phyloP scores from a whole-genome alignment of 92 coral and sea anemone genomes.

The Palythoa grandiflora region DNA sequence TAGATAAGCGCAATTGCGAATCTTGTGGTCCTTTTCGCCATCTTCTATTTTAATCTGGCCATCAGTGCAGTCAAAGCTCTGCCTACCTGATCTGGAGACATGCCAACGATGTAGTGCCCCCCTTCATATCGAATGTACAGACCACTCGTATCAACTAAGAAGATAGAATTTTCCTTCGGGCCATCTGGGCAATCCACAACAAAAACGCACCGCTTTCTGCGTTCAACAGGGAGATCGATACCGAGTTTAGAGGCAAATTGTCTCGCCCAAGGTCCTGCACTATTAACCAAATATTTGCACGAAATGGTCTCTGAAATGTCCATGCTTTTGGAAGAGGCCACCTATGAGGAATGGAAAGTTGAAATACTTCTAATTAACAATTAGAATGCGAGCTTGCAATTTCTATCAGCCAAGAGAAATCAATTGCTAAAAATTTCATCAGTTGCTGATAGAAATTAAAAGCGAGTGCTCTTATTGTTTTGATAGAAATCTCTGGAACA shows the following conservation, averaged over 20 bases:
- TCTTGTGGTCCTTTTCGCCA: not conserved
- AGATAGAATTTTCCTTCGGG: constrained; percentile 61
- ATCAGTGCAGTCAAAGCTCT: not conserved
- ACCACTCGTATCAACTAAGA: constrained; percentile 74
- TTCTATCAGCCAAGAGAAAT: too few relatives aligned
- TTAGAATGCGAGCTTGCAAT: too few relatives aligned
- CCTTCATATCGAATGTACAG: constrained; percentile 83
- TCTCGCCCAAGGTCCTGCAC: constrained; percentile 90
- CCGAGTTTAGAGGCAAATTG: constrained; percentile 74
- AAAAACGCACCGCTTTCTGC: constrained; percentile 82
- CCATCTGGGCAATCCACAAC: constrained; percentile 87
- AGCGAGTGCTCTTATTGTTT: too few relatives aligned
- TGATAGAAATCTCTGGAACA: too few relatives aligned
- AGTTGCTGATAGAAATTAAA: too few relatives aligned
- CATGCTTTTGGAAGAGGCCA: constrained; percentile 43
- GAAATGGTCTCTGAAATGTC: constrained; percentile 49
- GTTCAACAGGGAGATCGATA: constrained; percentile 77
- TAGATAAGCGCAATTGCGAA: too few relatives aligned
- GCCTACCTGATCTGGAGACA: constrained; percentile 63
- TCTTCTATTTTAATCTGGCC: not conserved
- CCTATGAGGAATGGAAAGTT: constrained; percentile 45
- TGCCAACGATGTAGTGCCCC: constrained; percentile 50
- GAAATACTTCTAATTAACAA: not conserved
- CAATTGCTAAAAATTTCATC: too few relatives aligned
- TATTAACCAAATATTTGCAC: constrained; percentile 80